phyloP scores from a whole-genome alignment of 1,140 invertebrate genomes.

The Bacillus rossius region DNA sequence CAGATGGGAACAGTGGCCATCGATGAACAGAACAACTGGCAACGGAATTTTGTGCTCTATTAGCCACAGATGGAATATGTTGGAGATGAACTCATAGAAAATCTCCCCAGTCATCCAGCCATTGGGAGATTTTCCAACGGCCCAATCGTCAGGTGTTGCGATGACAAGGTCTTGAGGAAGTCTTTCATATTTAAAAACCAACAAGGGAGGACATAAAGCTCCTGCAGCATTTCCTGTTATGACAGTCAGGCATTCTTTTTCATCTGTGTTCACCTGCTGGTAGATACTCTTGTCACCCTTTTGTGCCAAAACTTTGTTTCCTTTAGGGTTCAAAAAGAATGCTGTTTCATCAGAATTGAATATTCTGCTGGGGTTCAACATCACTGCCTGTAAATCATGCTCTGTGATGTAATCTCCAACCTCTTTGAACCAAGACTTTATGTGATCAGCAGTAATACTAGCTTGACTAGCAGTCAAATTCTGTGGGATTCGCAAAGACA shows the following conservation, averaged over 20 bases:
- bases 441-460: background rate
- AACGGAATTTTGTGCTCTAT: constrained; percentile 22
- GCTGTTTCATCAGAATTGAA: constrained; percentile 40
- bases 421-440: background rate
- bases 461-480: background rate
- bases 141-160: background rate
- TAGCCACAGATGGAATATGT: constrained; percentile 29
- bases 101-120: constrained; percentile 27
- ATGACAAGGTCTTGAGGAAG: background rate
- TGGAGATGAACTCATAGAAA: constrained; percentile 35
- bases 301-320: constrained; percentile 27
- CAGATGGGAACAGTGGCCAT: constrained; percentile 33
- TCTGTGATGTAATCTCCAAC: constrained; percentile 1
- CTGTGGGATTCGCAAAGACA: background rate
- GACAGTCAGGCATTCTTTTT: constrained; percentile 16
- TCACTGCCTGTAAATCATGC: background rate
- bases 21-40: constrained; percentile 29
- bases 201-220: background rate
- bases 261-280: constrained; percentile 16
- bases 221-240: constrained; percentile 10
- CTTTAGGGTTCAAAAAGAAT: constrained; percentile 35
- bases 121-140: background rate
- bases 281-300: constrained; percentile 31
- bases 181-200: background rate
- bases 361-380: constrained; percentile 29